These are phyloP conservation scores for Drosophila putrida DNA, from an alignment of 2,888 invertebrate species.

Conservation along the genomic window DNA sequence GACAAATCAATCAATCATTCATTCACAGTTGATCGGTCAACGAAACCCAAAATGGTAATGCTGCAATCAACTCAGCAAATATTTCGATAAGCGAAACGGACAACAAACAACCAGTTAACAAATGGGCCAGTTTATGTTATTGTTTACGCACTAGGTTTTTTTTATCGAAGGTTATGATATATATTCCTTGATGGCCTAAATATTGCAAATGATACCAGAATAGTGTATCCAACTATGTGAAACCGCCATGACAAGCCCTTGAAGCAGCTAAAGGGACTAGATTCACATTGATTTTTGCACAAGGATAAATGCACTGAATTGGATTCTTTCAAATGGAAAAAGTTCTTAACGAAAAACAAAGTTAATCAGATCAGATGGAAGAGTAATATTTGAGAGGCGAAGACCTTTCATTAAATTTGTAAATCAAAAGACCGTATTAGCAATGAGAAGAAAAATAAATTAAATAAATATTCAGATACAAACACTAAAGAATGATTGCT, in stretches of 20 bases:
- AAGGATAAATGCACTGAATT: no score
- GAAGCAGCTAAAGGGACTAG: no score
- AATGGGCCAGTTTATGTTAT: slow-evolving; percentile 4
- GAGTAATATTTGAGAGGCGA: not conserved
- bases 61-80: slow-evolving; percentile 66
- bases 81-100: slow-evolving; percentile 39
- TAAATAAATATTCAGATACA: no score
- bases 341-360: not conserved
- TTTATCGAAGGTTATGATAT: slow-evolving; percentile 25
- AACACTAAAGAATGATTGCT: no score
- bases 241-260: no score
- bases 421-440: no score
- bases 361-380: not conserved
- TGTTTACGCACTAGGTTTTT: not conserved
- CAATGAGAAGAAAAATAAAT: no score
- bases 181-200: slow-evolving; percentile 38
- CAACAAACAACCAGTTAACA: slow-evolving; percentile 4
- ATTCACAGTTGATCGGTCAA: slow-evolving; percentile 26
- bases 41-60: slow-evolving; percentile 40
- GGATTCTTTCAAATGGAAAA: not conserved
- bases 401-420: no score
- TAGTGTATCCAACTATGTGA: no score
- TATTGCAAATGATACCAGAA: slow-evolving; percentile 27
- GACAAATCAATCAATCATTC: slow-evolving; percentile 51
- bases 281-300: no score